These are phyloP conservation scores for Taphrorychus bicolor DNA, from an alignment of 2,888 invertebrate species.

Conservation along the genomic window DNA sequence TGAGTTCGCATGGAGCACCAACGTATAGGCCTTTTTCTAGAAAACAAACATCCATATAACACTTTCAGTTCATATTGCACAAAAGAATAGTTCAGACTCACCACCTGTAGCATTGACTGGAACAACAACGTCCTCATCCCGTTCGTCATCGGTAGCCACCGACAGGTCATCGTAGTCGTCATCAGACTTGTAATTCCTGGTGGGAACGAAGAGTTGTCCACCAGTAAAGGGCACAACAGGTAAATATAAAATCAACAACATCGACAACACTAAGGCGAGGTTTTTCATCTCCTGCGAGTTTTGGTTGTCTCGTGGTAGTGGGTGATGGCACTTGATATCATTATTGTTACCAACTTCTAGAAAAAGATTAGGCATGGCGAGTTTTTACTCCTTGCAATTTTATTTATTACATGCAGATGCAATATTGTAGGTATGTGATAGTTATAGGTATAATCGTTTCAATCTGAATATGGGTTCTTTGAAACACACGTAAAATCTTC, in stretches of 20 bases:
- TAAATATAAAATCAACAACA: slow-evolving; percentile 57
- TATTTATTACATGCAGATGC: too few relatives aligned
- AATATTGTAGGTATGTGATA: too few relatives aligned
- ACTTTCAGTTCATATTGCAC: too few relatives aligned
- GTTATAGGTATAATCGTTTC: too few relatives aligned
- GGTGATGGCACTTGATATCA: slow-evolving; percentile 32
- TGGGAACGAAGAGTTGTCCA: slow-evolving; percentile 53
- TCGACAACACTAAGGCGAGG: slow-evolving; percentile 47
- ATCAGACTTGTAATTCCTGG: slow-evolving; percentile 45
- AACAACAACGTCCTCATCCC: slow-evolving; percentile 19
- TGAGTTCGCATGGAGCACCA: slow-evolving; percentile 79
- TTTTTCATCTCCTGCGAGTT: slow-evolving; percentile 58
- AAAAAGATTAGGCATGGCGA: too few relatives aligned
- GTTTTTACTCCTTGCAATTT: too few relatives aligned
- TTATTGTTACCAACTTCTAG: slow-evolving; percentile 5
- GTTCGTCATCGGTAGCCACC: slow-evolving; percentile 20
- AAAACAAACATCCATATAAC: slow-evolving; percentile 5
- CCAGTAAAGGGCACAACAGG: slow-evolving; percentile 50
- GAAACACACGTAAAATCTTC: too few relatives aligned
- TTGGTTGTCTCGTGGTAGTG: slow-evolving; percentile 48
- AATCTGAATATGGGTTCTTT: too few relatives aligned
- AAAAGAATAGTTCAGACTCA: slow-evolving; percentile 6
- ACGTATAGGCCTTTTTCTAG: slow-evolving; percentile 78
- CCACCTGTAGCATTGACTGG: slow-evolving; percentile 31
- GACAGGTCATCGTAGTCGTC: slow-evolving; percentile 39